These are phyloP conservation scores for Aspidiotus destructor DNA, from an alignment of 2,888 invertebrate genomes.

Conservation along the genomic window DNA sequence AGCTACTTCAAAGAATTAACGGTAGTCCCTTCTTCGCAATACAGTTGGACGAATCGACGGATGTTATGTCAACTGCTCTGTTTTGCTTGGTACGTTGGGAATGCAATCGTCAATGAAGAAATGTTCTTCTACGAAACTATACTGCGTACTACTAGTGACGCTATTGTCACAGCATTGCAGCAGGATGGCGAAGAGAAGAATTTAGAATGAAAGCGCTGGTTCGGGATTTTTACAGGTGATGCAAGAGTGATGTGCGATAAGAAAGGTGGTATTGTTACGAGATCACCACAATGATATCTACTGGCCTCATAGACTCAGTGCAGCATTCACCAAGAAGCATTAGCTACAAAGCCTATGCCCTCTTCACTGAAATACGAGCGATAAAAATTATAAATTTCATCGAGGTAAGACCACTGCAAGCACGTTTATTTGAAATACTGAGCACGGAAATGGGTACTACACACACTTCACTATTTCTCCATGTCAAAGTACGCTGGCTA, in stretches of 20 bases:
- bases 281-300: slow-evolving; percentile 36
- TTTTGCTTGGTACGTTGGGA: slow-evolving; percentile 22
- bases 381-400: slow-evolving; percentile 30
- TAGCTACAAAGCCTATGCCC: slow-evolving; percentile 12
- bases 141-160: slow-evolving; percentile 18
- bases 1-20: slow-evolving; percentile 17
- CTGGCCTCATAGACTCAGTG: slow-evolving; percentile 20
- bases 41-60: slow-evolving; percentile 25
- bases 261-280: slow-evolving; percentile 13
- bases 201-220: slow-evolving; percentile 36
- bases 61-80: slow-evolving; percentile 23
- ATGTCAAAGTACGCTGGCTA: slow-evolving; percentile 24
- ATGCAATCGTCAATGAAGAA: slow-evolving; percentile 7
- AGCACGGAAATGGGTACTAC: slow-evolving; percentile 23
- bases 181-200: slow-evolving; percentile 12
- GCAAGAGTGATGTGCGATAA: slow-evolving; percentile 22
- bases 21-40: slow-evolving; percentile 22
- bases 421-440: slow-evolving; percentile 23
- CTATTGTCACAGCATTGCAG: slow-evolving; percentile 14
- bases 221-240: slow-evolving; percentile 23
- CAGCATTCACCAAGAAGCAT: slow-evolving; percentile 17
- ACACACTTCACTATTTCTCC: slow-evolving; percentile 25
- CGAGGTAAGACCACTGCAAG: slow-evolving; percentile 19
- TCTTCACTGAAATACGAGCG: slow-evolving; percentile 22
- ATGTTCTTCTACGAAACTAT: slow-evolving; percentile 13